Percentiles rank a stretch among this genome's conserved stretches.
phyloP scores from a whole-genome alignment of 2,888 invertebrate species.

The Malthinus flaveolus region DNA sequence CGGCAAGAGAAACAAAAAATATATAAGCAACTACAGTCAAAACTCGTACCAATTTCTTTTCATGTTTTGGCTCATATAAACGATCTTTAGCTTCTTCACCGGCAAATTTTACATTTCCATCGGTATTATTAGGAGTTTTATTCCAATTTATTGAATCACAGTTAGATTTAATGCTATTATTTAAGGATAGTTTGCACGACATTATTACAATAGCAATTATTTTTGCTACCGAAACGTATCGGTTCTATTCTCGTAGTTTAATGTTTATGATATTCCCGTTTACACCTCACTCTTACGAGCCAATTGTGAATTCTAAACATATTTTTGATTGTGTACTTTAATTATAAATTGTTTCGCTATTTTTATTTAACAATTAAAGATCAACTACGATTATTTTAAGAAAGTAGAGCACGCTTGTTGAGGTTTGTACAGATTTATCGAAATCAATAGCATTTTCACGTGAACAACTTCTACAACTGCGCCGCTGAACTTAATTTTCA shows the following conservation, averaged over 20 bases:
- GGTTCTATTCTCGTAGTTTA: slow-evolving; percentile 18
- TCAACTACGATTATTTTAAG: slow-evolving; percentile 23
- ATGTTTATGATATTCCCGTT: slow-evolving; percentile 10
- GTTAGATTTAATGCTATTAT: slow-evolving; percentile 46
- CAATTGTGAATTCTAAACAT: slow-evolving; percentile 5
- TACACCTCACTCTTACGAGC: slow-evolving; percentile 8
- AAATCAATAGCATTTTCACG: slow-evolving; percentile 30
- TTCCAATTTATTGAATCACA: slow-evolving; percentile 36
- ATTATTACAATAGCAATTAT: slow-evolving; percentile 44
- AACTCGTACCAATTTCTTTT: slow-evolving; percentile 86
- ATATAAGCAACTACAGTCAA: slow-evolving; percentile 93
- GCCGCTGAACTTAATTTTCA: slow-evolving; percentile 6
- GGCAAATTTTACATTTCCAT: slow-evolving; percentile 67
- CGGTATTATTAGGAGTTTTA: slow-evolving; percentile 48
- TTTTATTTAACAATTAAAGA: slow-evolving; percentile 9
- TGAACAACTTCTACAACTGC: slow-evolving; percentile 15
- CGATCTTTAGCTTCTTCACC: slow-evolving; percentile 69
- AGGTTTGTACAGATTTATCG: slow-evolving; percentile 38
- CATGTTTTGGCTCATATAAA: slow-evolving; percentile 80
- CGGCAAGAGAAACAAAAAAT: slow-evolving; percentile 90
- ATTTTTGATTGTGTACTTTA: not conserved
- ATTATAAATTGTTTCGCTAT: slow-evolving; percentile 1
- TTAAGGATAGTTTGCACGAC: slow-evolving; percentile 63
- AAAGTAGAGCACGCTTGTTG: slow-evolving; percentile 44
- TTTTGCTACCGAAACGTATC: not conserved